phyloP scores from a whole-genome alignment of 2,797 vertebrate species.

The Acanthis flammea region DNA sequence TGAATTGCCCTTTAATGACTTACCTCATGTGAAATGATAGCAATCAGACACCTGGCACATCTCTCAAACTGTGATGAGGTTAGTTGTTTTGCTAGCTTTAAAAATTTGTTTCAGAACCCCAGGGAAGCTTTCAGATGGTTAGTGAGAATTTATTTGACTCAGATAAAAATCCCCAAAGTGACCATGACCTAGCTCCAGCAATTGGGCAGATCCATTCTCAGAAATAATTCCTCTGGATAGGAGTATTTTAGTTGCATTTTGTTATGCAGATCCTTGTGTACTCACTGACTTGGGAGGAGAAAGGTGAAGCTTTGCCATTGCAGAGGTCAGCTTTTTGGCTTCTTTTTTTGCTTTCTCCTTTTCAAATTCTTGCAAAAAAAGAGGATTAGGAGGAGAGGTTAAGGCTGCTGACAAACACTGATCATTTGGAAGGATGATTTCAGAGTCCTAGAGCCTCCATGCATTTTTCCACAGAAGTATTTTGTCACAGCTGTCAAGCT shows the following conservation, averaged over 20 bases:
- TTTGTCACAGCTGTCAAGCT: slow-evolving; percentile 52
- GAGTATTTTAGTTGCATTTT: background rate
- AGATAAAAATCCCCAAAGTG: background rate
- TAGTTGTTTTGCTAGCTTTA: background rate
- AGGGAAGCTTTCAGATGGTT: background rate
- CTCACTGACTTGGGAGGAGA: background rate
- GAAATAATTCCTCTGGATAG: background rate
- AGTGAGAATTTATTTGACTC: background rate
- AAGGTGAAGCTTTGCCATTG: background rate
- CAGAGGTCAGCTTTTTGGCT: background rate
- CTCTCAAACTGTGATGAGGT: background rate
- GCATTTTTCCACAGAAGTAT: slow-evolving; percentile 53
- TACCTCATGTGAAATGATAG: background rate
- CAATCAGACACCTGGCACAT: background rate
- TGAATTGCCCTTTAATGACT: background rate
- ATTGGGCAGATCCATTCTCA: background rate
- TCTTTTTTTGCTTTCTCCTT: background rate
- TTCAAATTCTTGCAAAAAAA: background rate
- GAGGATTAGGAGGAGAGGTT: background rate
- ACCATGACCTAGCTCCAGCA: background rate
- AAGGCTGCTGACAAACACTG: slow-evolving; percentile 32
- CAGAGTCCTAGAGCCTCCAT: background rate
- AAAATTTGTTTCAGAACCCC: background rate
- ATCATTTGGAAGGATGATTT: slow-evolving; percentile 42
- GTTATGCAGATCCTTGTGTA: background rate